phyloP scores from a whole-genome alignment of 2,113 vertebrate species.

The Dromiciops gliroides region DNA sequence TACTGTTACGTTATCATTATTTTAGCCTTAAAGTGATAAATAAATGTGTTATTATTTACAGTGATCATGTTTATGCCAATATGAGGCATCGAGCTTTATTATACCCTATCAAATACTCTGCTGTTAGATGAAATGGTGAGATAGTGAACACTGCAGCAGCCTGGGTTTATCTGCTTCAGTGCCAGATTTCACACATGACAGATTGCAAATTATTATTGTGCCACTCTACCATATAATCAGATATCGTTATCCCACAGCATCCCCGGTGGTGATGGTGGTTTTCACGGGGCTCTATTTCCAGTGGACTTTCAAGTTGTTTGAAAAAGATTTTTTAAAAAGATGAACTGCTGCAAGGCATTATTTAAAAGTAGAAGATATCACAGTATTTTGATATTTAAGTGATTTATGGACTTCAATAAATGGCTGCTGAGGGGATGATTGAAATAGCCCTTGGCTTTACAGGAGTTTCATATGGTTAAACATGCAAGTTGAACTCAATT shows the following conservation, averaged over 20 bases:
- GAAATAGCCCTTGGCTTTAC: background rate
- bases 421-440: constrained; percentile 15
- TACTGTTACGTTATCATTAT: background rate
- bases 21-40: background rate
- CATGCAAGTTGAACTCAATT: constrained; percentile 4
- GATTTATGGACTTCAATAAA: background rate
- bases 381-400: background rate
- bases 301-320: constrained; percentile 24
- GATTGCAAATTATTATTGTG: constrained; percentile 66
- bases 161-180: constrained; percentile 46
- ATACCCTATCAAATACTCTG: constrained; percentile 43
- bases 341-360: constrained; percentile 40
- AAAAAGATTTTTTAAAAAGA: constrained; percentile 32
- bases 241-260: constrained; percentile 35
- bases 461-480: background rate
- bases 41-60: constrained; percentile 44
- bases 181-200: constrained; percentile 66
- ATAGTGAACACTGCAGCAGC: constrained; percentile 29
- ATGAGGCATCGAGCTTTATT: constrained; percentile 33
- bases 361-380: constrained; percentile 23
- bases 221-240: constrained; percentile 42
- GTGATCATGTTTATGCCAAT: constrained; percentile 53
- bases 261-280: background rate
- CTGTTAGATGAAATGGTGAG: constrained; percentile 39
- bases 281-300: constrained; percentile 35